Evolutionary conservation across 2,113 vertebrate genomes (phyloP).

Genomic region (Hiodon alosoides): DNA sequence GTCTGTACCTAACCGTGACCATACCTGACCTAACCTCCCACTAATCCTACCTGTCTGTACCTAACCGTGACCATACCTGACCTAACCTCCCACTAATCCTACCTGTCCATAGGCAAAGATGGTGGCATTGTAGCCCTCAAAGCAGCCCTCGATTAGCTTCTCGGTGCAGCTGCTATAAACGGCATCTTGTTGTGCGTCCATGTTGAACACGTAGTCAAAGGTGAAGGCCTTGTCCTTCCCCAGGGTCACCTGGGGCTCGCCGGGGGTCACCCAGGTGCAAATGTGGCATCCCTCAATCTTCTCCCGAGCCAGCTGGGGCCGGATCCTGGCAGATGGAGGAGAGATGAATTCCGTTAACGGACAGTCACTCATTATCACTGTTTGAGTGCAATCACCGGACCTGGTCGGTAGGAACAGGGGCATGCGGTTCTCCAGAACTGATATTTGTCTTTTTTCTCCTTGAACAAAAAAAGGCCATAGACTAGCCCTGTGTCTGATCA

Average conservation of each 20-base stretch:
- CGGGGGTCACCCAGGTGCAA: constrained; percentile 88
- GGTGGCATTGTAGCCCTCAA: constrained; percentile 96
- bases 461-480: too few species aligned
- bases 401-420: too few species aligned
- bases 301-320: constrained; percentile 90
- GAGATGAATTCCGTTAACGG: too few species aligned
- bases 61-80: not conserved
- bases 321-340: constrained; percentile 66
- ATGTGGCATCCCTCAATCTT: constrained; percentile 98
- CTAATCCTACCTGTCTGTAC: too few species aligned
- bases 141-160: constrained; percentile 93
- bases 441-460: too few species aligned
- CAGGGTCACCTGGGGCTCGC: constrained; percentile 90
- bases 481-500: too few species aligned
- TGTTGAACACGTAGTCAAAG: constrained; percentile 90
- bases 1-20: too few species aligned
- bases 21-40: too few species aligned
- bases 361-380: too few species aligned
- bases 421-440: too few species aligned
- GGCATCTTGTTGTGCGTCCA: constrained; percentile 80
- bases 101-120: constrained; percentile 96
- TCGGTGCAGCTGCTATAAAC: constrained; percentile 83
- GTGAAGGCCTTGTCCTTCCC: constrained; percentile 97
- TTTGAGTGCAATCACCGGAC: too few species aligned
- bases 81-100: too few species aligned